Evolutionary conservation across 2,797 vertebrate genomes (phyloP).

Genomic region (Artibeus jamaicensis): DNA sequence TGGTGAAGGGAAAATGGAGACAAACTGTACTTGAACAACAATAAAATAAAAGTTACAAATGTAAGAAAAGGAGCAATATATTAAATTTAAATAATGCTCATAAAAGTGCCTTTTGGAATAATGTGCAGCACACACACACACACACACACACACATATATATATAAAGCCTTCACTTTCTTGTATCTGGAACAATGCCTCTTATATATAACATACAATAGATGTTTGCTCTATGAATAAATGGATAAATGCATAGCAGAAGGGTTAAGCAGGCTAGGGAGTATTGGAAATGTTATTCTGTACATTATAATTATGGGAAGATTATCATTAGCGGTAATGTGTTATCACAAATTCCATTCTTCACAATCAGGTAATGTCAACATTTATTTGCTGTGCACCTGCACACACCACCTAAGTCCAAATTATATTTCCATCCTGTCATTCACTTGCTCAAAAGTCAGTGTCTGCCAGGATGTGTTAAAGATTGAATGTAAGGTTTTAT

Average conservation of each 20-base stretch:
- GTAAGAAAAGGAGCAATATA: too few species aligned
- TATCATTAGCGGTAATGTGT: slow-evolving; percentile 57
- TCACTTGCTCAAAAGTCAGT: slow-evolving; percentile 44
- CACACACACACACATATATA: too few species aligned
- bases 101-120: background rate
- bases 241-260: background rate
- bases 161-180: slow-evolving; percentile 35
- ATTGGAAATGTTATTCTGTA: background rate
- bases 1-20: too few species aligned
- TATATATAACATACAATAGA: background rate
- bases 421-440: slow-evolving; percentile 15
- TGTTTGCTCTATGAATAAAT: slow-evolving; percentile 28
- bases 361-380: slow-evolving; percentile 59
- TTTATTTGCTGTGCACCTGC: slow-evolving; percentile 48
- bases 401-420: background rate
- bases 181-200: slow-evolving; percentile 26
- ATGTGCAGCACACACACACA: background rate
- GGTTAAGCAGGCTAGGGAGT: background rate
- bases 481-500: slow-evolving; percentile 5
- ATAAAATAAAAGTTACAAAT: too few species aligned
- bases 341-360: slow-evolving; percentile 55
- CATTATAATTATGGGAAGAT: slow-evolving; percentile 50
- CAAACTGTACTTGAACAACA: too few species aligned
- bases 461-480: background rate
- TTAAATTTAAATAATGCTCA: too few species aligned